phyloP scores from a whole-genome alignment of 2,888 invertebrate genomes.

The Thymelicus lineola region DNA sequence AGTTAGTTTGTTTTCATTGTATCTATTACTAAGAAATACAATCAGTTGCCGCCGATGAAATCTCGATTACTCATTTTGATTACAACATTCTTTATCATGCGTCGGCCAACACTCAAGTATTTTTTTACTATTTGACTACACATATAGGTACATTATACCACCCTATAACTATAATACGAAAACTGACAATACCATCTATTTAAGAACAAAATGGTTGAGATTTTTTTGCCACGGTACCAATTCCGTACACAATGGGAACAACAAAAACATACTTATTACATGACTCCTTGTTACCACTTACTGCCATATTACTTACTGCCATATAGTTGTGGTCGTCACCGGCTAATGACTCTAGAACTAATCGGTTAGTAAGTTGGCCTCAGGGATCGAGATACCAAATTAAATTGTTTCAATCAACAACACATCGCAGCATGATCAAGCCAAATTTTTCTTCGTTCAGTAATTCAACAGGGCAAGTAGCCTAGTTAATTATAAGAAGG shows the following conservation, averaged over 20 bases:
- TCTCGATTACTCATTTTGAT: too few species aligned
- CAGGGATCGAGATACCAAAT: neutral
- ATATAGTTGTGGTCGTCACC: slow-evolving; percentile 17
- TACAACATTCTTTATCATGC: too few species aligned
- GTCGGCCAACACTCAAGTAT: neutral
- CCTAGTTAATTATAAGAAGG: too few species aligned
- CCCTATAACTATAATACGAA: neutral
- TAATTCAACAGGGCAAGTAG: neutral
- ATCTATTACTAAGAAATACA: too few species aligned
- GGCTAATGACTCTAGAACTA: slow-evolving; percentile 67
- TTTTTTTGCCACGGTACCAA: slow-evolving; percentile 25
- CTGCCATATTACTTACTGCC: neutral
- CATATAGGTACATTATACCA: neutral
- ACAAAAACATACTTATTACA: slow-evolving; percentile 34
- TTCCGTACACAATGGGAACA: slow-evolving; percentile 20
- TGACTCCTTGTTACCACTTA: slow-evolving; percentile 15
- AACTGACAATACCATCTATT: slow-evolving; percentile 5
- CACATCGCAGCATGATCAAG: neutral
- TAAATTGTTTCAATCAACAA: slow-evolving; percentile 21
- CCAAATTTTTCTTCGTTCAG: neutral
- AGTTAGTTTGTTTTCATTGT: too few species aligned
- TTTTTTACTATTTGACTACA: neutral
- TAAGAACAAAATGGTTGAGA: slow-evolving; percentile 33
- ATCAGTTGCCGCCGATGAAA: too few species aligned
- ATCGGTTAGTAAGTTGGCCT: slow-evolving; percentile 53